Base-by-base conservation (phyloP, 2,888 invertebrate genomes). In the Gastrophysa polygoni region DNA sequence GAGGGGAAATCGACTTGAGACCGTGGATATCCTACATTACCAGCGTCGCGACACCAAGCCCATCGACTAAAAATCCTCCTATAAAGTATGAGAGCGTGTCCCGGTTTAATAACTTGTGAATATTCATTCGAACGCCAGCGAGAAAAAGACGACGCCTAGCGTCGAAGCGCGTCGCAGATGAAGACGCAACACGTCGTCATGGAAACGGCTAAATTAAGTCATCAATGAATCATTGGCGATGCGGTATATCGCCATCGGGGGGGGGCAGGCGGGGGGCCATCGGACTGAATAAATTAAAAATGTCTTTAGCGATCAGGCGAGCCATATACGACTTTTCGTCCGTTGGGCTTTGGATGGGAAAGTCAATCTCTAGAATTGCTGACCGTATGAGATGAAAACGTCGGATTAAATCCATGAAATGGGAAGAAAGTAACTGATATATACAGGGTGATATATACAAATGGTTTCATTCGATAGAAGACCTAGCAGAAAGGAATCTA, bases 61-160 rank as follows among this genome's bases (percentile, higher is more conserved):
- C 59, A 54, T 32, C 29, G 63, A 59, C 63, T 56, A 56, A 54
- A 47, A 66, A 66, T 64, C 61, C 70, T 69, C 71, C 72, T 73
- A 73, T 71, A 70, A 73, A 74, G 73, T 72, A 76, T 78, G 78
- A 79, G 80, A 73, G 72, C 78, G 80, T 80, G 81, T 80, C 77
- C 78, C 78, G 81, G 80, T 81, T 81, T 81, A 81, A 81, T 81
- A 81, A 80, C 81, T 81, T 81, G 80, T 81, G 81, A 81, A 81
- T 81, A 81, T 81, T 81, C 81, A 81, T 81, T 77, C 75, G 75
- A 73, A 74, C 72, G 72, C 59, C 73, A 72, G 68, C 66, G 59
- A 65, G 74, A 76, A 70, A 71, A 70, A 77, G 75, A 75, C 70
- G 72, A 69, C 68, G 67, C 67, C 71, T 63, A 58, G 61, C 67